Evolutionary conservation across 2,113 vertebrate species (phyloP).

Genomic region (Morone saxatilis): DNA sequence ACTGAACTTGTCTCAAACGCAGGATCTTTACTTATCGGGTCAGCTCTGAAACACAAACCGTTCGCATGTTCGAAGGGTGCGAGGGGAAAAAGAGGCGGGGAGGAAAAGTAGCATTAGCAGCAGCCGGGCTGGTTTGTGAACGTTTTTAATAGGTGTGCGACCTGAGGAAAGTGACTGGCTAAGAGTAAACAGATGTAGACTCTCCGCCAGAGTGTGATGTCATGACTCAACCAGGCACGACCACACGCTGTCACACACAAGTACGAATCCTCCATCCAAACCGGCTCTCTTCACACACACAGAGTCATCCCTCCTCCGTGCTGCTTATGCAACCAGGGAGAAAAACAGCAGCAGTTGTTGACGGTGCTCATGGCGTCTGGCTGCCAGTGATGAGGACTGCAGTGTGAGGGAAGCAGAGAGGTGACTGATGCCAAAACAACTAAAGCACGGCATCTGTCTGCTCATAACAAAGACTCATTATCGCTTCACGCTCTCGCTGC

Average conservation of each 20-base stretch:
- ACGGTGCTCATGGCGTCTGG: constrained; percentile 50
- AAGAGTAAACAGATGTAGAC: constrained; percentile 64
- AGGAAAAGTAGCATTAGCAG: constrained; percentile 20
- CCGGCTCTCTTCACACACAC: constrained; percentile 10
- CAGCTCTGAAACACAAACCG: neutral
- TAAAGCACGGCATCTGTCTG: constrained; percentile 53
- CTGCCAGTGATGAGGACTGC: constrained; percentile 47
- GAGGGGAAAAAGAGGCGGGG: neutral
- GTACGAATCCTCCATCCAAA: constrained; percentile 4
- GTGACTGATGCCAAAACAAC: constrained; percentile 58
- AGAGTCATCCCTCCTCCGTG: constrained; percentile 43
- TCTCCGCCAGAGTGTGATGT: constrained; percentile 52
- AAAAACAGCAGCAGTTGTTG: constrained; percentile 71
- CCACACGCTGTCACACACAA: constrained; percentile 49
- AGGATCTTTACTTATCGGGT: too few species aligned
- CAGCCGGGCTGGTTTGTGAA: neutral
- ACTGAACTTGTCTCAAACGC: neutral
- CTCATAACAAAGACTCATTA: constrained; percentile 58
- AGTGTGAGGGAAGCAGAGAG: constrained; percentile 45
- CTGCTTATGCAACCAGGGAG: constrained; percentile 58
- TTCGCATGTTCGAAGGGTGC: neutral
- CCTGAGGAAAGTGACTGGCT: constrained; percentile 38
- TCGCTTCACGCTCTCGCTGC: constrained; percentile 10
- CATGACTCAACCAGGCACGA: constrained; percentile 52
- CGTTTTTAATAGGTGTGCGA: constrained; percentile 34